Base-by-base conservation (phyloP, 2,888 invertebrate species). In the Phyllotreta striolata region DNA sequence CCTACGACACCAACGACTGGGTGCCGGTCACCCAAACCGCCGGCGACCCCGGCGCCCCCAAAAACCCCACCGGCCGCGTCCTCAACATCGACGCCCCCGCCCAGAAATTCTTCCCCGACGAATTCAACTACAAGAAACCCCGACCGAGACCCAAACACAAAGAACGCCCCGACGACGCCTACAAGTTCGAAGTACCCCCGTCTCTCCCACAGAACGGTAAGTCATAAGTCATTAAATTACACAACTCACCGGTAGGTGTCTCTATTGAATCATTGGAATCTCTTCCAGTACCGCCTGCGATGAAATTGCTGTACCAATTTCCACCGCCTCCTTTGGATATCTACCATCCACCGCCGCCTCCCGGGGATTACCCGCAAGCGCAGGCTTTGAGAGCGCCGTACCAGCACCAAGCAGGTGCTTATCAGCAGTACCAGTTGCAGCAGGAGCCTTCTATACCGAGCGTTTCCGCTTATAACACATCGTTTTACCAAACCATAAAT, bases 1-100 rank as follows among this genome's bases (percentile, higher is more conserved):
- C 76, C 2, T 80, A 80, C 64, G 79, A 80, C 66, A 76, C 78
- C 13, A 81, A 78, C 66, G 87, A 87, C 62, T 87, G 87, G 87
- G 82, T 87, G 60, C 87, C 87, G 9, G 77, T 87, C 10, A 74
- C 79, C 7, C 77, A 81, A 60, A 62, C 59, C 3, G 13, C 37
- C 7, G 55, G 41, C 8, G 62, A 62, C 3, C 40, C 67, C 10
- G 55, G 52, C 81, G 24, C 1, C 24, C 1, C 79, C 46, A 76
- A 74, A 62, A 75, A 70, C 52, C 12, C 10, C 78, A 75, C 74
- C 6, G 79, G 76, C 7, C 70, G 81, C 61, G 78, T 81, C 1
- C 64, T 82, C 6, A 80, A 78, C 65, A 57, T 81, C 40, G 78
- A 77, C 10, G 66, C 74, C 12, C 71, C 76, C 5, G 65, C 64